Percentiles rank a stretch among this genome's conserved stretches.
Evolutionary conservation across 2,113 vertebrate species (phyloP).

Genomic region (Neoarius graeffei): DNA sequence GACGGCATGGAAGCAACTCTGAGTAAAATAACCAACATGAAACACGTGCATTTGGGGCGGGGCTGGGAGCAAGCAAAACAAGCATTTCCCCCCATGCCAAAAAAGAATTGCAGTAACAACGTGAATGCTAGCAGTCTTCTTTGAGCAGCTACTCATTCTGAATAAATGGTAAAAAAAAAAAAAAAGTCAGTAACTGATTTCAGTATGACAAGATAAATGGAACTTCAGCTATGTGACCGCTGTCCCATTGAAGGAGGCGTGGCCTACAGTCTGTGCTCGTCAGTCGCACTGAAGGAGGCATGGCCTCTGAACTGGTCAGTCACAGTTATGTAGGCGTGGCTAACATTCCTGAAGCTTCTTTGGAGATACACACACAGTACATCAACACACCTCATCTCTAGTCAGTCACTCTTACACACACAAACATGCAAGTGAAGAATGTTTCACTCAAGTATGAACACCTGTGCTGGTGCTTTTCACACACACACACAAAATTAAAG

Average conservation of each 20-base stretch:
- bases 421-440: neutral
- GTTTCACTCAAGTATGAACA: constrained; percentile 2
- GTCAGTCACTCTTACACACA: neutral
- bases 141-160: neutral
- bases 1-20: neutral
- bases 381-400: neutral
- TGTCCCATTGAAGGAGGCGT: neutral
- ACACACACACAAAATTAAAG: neutral
- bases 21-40: too few relatives aligned
- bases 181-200: neutral
- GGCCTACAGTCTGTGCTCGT: neutral
- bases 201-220: neutral
- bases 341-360: neutral
- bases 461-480: neutral
- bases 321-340: neutral
- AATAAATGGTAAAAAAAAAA: neutral
- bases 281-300: neutral
- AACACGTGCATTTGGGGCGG: too few relatives aligned
- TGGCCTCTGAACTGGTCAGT: neutral
- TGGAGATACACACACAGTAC: neutral
- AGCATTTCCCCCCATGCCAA: too few relatives aligned
- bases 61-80: too few relatives aligned
- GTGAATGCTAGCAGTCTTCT: neutral
- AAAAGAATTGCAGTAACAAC: too few relatives aligned
- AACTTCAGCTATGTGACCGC: neutral